Base-by-base conservation (phyloP, 2,113 vertebrate genomes). In the Delphinapterus leucas region DNA sequence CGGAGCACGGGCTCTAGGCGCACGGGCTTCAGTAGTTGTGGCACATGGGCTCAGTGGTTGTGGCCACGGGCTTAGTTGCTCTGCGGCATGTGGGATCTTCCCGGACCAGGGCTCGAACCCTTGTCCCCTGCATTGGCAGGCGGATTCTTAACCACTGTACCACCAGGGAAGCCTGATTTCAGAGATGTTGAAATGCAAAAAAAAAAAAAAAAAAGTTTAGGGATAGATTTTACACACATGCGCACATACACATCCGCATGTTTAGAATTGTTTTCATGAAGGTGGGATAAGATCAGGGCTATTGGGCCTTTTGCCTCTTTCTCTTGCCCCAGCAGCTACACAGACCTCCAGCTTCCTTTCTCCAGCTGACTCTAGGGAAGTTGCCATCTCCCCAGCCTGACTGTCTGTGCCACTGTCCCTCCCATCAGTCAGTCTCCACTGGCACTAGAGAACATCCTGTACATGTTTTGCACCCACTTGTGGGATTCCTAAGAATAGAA, bases 291-390 rank as follows among this genome's bases (percentile, higher is more conserved):
- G 58, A 31, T 33, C 9, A 1, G 1, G 0, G 8, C 20, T 2
- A 2, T 8, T 31, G 8, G 47, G 7, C 20, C 14, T 38, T 77
- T 36, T 73, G 70, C 38, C 47, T 21, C 0, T 63, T 82, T 68
- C n/a, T 73, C n/a, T 77, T 20, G 31, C 38, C 21, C 38, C 20
- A 1, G 20, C 38, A 68, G 77, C 33, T 25, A 0, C 14, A 3
- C 12, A 13, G 65, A 84, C 44, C 67, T 31, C 47, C 13, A 33
- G 8, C 55, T 82, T 90, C 68, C 31, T 41, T 89, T 58, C 44
- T 71, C 28, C 1, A 0, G 1, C 21, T 5, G 31, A 36, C 11
- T 1, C 44, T 26, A 11, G 6, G 2, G 18, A 21, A 25, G 26
- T 21, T 12, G 25, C 28, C 20, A 33, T 33, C 71, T 53, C 13